Percentiles rank a stretch among this genome's conserved stretches.
phyloP scores from a whole-genome alignment of 2,797 vertebrate species.

The Hylomyscus alleni region DNA sequence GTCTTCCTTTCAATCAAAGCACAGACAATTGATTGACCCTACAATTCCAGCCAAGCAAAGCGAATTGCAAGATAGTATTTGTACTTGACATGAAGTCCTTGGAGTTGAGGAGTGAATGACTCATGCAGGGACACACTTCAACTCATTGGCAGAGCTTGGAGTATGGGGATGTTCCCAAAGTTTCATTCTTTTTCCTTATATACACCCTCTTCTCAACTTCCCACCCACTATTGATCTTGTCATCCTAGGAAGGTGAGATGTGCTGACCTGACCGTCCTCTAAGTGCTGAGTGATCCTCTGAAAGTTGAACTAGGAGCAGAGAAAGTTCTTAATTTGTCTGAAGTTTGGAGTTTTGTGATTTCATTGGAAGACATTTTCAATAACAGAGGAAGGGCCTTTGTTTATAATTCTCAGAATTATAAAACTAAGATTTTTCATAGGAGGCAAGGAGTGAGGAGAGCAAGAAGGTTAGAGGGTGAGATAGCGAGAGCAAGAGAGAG shows the following conservation, averaged over 20 bases:
- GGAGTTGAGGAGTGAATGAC: background rate
- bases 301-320: background rate
- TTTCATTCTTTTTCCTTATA: background rate
- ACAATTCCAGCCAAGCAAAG: constrained; percentile 29
- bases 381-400: background rate
- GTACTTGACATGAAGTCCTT: background rate
- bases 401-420: background rate
- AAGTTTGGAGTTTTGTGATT: constrained; percentile 4
- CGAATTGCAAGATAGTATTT: background rate
- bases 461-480: background rate
- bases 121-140: background rate
- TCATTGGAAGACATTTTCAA: background rate
- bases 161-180: background rate
- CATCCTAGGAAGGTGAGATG: background rate
- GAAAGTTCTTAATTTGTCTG: background rate
- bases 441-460: background rate
- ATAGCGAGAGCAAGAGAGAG: background rate
- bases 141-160: background rate
- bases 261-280: background rate
- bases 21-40: background rate
- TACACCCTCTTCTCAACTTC: background rate
- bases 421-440: background rate
- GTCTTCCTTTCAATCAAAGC: background rate
- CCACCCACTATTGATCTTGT: background rate
- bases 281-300: background rate